Base-by-base conservation (phyloP, 2,797 vertebrate species). In the Macroramphosus scolopax region DNA sequence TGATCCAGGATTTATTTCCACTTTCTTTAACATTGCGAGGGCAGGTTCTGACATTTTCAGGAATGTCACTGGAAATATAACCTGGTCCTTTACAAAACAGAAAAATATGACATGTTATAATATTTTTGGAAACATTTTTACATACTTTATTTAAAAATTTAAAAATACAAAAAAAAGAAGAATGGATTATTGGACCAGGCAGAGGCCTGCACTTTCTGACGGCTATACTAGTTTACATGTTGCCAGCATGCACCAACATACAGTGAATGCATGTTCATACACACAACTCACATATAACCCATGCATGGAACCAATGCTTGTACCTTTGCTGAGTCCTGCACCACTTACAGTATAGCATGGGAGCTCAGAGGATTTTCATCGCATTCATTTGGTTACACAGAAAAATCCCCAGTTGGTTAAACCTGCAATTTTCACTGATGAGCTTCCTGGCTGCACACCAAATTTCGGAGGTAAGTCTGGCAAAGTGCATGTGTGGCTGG, bases 381-480 rank as follows among this genome's bases (percentile, higher is more conserved):
- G 60, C 53, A 66, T 77, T 83, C 68, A 81, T 77, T 77, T 80
- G 72, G 57, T 74, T 78, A 72, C 68, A 74, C 62, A 72, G 66
- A 73, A 64, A 80, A 74, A 76, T 77, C 53, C 65, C 74, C 77
- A 63, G 43, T 75, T 84, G 78, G 75, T 77, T 63, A 68, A 84
- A 86, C 77, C 66, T 81, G 79, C 67, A 68, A n/a, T 63, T 79
- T 81, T 67, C 76, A 69, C 74, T 76, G 82, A 85, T 84, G 80
- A 83, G 80, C 51, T 80, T 81, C 32, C 66, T 85, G 78, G 75
- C 77, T 58, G 38, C 41, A 35, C 24, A 68, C 29, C 54, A 40
- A 64, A 45, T 56, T n/a, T 64, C 17, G 4, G 70, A 69, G 62
- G 69, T 67, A 64, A 65, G 67, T 53, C 63, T 75, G 73, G 66